These are phyloP conservation scores for Streblospio benedicti DNA, from an alignment of 1,140 invertebrate genomes.

Conservation along the genomic window DNA sequence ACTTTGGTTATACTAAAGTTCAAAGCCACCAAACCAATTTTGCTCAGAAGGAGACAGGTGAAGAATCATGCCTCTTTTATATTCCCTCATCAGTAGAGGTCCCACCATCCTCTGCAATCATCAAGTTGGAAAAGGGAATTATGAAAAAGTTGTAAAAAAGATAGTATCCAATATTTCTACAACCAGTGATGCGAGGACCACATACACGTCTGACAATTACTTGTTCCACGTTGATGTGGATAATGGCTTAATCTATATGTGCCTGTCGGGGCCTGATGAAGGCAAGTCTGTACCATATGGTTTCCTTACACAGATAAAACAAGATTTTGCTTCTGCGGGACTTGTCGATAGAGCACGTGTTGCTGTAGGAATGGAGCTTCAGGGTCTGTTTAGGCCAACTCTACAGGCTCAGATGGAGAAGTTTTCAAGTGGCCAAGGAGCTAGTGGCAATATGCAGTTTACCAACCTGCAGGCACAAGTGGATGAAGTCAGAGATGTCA, in stretches of 20 bases:
- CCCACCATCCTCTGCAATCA: conserved; percentile 35
- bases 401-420: too few species aligned
- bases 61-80: too few species aligned
- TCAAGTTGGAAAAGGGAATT: conserved; percentile 29
- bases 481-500: conserved; percentile 46
- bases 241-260: conserved; percentile 42
- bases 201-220: conserved; percentile 34
- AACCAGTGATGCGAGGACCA: conserved; percentile 32
- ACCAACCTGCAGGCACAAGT: conserved; percentile 39
- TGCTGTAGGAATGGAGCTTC: too few species aligned
- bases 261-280: conserved; percentile 34
- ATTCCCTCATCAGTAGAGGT: too few species aligned
- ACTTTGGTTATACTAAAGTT: too few species aligned
- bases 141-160: conserved; percentile 28
- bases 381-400: too few species aligned
- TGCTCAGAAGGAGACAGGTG: too few species aligned
- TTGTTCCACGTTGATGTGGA: conserved; percentile 42
- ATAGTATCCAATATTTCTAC: conserved; percentile 41
- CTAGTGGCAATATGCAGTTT: too few species aligned
- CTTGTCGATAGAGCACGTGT: too few species aligned
- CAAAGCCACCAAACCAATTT: too few species aligned
- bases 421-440: too few species aligned
- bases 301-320: conserved; percentile 41
- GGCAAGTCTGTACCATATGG: conserved; percentile 38
- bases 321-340: too few species aligned